Evolutionary conservation across 2,113 vertebrate genomes (phyloP).

Genomic region (Calyptomena viridis): DNA sequence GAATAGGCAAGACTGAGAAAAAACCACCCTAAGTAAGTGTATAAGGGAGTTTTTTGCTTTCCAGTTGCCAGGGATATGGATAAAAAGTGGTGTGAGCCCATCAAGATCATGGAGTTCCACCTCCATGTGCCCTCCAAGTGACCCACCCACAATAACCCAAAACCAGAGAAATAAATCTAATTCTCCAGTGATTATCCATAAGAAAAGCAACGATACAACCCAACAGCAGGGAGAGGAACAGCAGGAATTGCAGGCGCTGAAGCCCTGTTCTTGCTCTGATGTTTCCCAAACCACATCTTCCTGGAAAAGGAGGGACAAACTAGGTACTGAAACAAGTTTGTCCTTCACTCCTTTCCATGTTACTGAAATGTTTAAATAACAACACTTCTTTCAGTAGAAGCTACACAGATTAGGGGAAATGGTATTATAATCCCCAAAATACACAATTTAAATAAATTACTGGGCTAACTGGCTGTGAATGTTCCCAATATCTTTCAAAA

Average conservation of each 20-base stretch:
- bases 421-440: not conserved
- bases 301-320: too few species aligned
- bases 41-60: not conserved
- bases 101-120: accelerated
- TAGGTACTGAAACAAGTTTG: not conserved
- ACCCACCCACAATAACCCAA: not conserved
- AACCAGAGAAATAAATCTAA: not conserved
- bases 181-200: not conserved
- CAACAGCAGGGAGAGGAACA: not conserved
- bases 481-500: not conserved
- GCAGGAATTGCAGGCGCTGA: not conserved
- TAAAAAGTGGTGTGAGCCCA: not conserved
- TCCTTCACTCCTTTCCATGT: not conserved
- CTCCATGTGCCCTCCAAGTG: not conserved
- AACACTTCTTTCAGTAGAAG: not conserved
- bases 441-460: not conserved
- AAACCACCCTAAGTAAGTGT: accelerated
- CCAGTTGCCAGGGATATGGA: not conserved
- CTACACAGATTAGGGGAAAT: not conserved
- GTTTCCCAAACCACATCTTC: not conserved
- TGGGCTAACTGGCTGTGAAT: not conserved
- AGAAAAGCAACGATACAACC: not conserved
- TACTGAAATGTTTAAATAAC: not conserved
- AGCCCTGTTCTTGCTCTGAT: not conserved
- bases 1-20: not conserved